Conservation (phyloP, 2,113 vertebrate genomes). For the Oxyura jamaicensis region DNA sequence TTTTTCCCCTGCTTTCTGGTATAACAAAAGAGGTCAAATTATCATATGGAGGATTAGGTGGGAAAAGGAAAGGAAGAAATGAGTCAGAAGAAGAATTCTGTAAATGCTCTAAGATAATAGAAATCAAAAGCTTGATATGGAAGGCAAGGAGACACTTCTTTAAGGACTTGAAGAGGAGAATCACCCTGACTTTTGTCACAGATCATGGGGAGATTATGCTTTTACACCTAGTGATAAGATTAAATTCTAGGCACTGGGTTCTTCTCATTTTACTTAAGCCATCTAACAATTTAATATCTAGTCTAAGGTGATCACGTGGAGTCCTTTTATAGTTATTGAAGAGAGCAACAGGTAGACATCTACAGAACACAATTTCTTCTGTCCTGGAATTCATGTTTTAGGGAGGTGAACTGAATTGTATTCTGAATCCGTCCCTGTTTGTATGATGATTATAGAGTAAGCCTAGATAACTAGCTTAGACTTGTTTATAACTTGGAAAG, state of each 20-base stretch:
- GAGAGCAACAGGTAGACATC: neutral
- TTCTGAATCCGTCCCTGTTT: neutral
- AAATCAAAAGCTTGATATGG: neutral
- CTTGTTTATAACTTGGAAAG: neutral
- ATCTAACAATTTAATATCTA: neutral
- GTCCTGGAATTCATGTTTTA: neutral
- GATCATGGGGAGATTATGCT: neutral
- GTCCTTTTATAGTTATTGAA: neutral
- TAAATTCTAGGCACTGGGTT: neutral
- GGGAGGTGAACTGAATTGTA: neutral
- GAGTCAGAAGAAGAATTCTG: neutral
- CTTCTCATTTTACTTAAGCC: neutral
- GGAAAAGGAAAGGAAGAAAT: neutral
- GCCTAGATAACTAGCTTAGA: neutral
- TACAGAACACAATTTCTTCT: neutral
- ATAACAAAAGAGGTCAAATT: neutral
- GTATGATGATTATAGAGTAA: neutral
- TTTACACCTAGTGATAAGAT: neutral
- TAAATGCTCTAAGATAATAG: neutral
- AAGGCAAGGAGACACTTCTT: neutral
- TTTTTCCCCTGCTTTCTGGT: neutral
- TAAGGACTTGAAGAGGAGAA: neutral
- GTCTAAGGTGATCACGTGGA: accelerated
- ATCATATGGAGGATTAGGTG: neutral
- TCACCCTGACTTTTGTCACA: neutral